Conservation (phyloP, 2,113 vertebrate species). For the Lasiurus cinereus region DNA sequence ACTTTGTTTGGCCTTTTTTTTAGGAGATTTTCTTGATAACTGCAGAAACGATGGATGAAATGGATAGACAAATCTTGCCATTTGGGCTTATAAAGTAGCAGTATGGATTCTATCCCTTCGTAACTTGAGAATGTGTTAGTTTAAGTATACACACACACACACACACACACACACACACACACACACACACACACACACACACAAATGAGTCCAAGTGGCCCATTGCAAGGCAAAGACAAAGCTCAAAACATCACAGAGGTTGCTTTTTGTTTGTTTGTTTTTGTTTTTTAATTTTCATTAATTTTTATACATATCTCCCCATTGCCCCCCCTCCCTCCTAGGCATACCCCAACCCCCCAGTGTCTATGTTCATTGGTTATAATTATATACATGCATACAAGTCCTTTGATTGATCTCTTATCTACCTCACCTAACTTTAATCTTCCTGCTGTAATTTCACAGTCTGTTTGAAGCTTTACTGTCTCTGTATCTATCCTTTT, state of each 20-base stretch:
- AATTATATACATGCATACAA: too few relatives aligned
- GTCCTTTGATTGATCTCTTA: too few relatives aligned
- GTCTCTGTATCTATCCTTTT: too few relatives aligned
- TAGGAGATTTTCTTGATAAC: neutral
- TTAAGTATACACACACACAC: neutral
- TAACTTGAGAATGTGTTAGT: neutral
- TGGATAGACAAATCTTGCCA: neutral
- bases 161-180: neutral
- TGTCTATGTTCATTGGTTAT: too few relatives aligned
- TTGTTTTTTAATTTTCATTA: too few relatives aligned
- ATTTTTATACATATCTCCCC: too few relatives aligned
- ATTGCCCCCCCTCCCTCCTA: too few relatives aligned
- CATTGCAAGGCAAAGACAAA: neutral
- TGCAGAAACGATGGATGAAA: neutral
- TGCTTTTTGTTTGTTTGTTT: too few relatives aligned
- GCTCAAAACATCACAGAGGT: neutral
- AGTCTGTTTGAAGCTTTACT: too few relatives aligned
- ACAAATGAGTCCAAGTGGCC: neutral
- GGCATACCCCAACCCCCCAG: too few relatives aligned
- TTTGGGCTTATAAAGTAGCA: neutral
- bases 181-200: neutral
- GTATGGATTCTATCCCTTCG: neutral
- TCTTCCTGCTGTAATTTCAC: too few relatives aligned
- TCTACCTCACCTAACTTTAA: too few relatives aligned
- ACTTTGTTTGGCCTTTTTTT: neutral